Base-by-base conservation (phyloP, 1,140 invertebrate genomes). In the Hycleus phaleratus region DNA sequence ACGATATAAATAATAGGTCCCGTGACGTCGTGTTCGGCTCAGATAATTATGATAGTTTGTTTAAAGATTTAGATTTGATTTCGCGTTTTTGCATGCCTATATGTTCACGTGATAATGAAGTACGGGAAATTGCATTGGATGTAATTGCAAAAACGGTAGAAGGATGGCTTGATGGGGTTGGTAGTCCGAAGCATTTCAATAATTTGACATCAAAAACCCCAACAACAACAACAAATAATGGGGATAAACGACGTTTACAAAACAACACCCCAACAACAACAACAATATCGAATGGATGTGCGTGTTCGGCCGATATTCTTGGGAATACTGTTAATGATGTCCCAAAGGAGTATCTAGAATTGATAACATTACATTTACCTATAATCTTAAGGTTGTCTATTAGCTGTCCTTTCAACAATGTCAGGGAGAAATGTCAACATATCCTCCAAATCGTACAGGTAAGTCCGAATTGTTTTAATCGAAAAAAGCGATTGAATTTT, bases 361-460 rank as follows among this genome's bases (percentile, higher is more conserved):
- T 81, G 60, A 79, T 81, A 40, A 76, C 75, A 39, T 61, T 82
- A 44, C 79, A 81, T 70, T 71, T 82, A 60, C 79, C 80, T 8
- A 78, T 80, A 46, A 79, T 82, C 57, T 69, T 81, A 18, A 73
- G 81, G 59, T 73, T 82, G 49, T 80, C 78, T 48, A 74, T 80
- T 51, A 80, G 79, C 66, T 82, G 80, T 65, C 80, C 80, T 9
- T 82, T 81, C 55, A 70, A 75, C 54, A 80, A 81, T 61, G 78
- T 82, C 38, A 71, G 80, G 49, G 77, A 78, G 62, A 81, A 81
- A 62, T 81, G 79, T 61, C 71, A 76, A 51, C 76, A 80, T 61
- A 80, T 81, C 60, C 71, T 82, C 57, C 72, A 79, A 58, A 76
- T 80, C 72, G 75, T 82, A 18, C 75, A 78, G 78, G 80, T 81